These are phyloP conservation scores for Exocentrus adspersus DNA, from an alignment of 2,888 invertebrate genomes.

Conservation along the genomic window DNA sequence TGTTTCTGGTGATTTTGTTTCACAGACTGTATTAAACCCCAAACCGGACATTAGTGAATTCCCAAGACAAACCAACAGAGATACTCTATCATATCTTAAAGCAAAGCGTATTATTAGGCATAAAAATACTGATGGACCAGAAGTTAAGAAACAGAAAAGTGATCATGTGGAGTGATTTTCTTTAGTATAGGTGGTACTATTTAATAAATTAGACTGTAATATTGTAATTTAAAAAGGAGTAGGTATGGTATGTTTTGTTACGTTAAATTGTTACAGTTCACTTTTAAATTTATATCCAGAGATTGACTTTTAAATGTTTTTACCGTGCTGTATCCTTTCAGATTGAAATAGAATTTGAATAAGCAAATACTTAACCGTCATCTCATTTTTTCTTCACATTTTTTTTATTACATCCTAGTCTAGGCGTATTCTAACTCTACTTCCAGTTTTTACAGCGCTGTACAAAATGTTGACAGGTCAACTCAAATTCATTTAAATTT, in stretches of 20 bases:
- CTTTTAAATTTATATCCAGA: conserved; percentile 12
- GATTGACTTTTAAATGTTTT: neutral
- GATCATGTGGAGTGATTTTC: conserved; percentile 27
- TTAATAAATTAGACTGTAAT: conserved; percentile 13
- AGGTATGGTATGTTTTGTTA: conserved; percentile 7
- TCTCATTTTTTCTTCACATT: no score
- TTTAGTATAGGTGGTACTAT: no score
- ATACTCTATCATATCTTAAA: conserved; percentile 60
- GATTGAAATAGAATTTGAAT: neutral
- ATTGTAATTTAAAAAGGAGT: conserved; percentile 10
- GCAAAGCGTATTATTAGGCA: conserved; percentile 60
- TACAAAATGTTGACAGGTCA: no score
- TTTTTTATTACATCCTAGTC: neutral
- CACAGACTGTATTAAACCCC: conserved; percentile 48
- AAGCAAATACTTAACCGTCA: no score
- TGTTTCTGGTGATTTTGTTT: conserved; percentile 43
- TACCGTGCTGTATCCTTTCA: neutral
- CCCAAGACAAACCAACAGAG: conserved; percentile 54
- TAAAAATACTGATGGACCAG: conserved; percentile 53
- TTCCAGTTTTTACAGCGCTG: no score
- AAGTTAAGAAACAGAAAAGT: conserved; percentile 54
- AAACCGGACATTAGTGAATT: conserved; percentile 57
- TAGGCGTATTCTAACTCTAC: no score
- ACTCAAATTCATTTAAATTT: no score
- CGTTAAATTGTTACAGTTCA: conserved; percentile 9